Evolutionary conservation across 2,113 vertebrate genomes (phyloP).

Genomic region (Psilopogon haemacephalus): DNA sequence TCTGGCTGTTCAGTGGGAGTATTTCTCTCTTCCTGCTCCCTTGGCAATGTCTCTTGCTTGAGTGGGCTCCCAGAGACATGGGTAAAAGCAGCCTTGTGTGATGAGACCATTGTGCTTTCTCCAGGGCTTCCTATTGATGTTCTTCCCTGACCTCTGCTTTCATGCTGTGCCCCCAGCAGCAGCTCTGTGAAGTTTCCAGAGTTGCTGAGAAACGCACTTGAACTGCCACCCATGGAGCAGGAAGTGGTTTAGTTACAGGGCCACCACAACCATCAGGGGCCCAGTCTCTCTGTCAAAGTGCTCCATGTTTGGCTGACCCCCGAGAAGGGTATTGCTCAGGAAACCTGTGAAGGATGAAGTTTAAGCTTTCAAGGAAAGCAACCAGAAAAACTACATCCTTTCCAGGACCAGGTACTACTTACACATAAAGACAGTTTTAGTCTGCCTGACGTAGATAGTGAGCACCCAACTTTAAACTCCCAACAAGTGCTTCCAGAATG

Average conservation of each 20-base stretch:
- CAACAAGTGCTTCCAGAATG: not conserved
- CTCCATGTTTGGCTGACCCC: not conserved
- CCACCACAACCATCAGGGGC: not conserved
- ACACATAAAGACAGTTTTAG: not conserved
- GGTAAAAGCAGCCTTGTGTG: not conserved
- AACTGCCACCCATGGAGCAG: not conserved
- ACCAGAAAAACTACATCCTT: not conserved
- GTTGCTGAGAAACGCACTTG: not conserved
- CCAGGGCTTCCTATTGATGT: not conserved
- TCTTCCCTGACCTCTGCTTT: not conserved
- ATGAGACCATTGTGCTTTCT: not conserved
- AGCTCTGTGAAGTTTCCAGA: not conserved
- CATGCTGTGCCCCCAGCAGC: fast-evolving
- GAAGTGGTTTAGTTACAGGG: not conserved
- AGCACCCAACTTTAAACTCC: not conserved
- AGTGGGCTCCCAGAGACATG: not conserved
- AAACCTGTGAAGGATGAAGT: not conserved
- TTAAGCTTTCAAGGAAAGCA: not conserved
- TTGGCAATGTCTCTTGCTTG: not conserved
- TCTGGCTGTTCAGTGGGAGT: fast-evolving
- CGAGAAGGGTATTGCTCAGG: not conserved
- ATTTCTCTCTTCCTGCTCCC: not conserved
- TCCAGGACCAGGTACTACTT: not conserved
- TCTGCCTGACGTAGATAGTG: not conserved
- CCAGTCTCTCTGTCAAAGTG: not conserved